Percentiles rank a stretch among this genome's conserved stretches.
phyloP scores from a whole-genome alignment of 2,888 invertebrate species.

The Onthophagus sagittarius region DNA sequence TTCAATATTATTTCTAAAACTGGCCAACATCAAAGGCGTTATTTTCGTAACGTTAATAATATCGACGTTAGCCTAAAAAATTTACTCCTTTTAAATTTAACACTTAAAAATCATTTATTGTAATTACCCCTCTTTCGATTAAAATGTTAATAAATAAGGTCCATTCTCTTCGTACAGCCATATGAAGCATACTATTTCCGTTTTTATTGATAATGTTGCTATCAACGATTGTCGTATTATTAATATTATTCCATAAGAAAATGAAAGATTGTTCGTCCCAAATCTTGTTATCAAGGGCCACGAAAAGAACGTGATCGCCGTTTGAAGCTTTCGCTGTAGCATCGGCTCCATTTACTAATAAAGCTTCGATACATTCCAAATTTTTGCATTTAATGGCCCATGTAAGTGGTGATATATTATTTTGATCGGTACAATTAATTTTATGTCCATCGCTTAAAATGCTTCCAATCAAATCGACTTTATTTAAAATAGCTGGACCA shows the following conservation, averaged over 20 bases:
- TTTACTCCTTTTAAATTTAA: background rate
- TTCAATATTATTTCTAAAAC: slow-evolving; percentile 40
- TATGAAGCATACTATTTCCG: slow-evolving; percentile 45
- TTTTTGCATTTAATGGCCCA: slow-evolving; percentile 46
- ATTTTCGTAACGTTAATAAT: slow-evolving; percentile 41
- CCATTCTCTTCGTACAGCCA: slow-evolving; percentile 47
- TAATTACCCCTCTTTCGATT: slow-evolving; percentile 35
- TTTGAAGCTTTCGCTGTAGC: slow-evolving; percentile 38
- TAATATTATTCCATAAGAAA: slow-evolving; percentile 42
- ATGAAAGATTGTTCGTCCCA: slow-evolving; percentile 48
- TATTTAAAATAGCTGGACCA: slow-evolving; percentile 43
- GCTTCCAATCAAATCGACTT: slow-evolving; percentile 39
- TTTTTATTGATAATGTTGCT: slow-evolving; percentile 42
- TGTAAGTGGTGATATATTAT: slow-evolving; percentile 43
- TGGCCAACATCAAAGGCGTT: slow-evolving; percentile 46
- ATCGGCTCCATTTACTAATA: slow-evolving; percentile 45
- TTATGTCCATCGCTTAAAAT: slow-evolving; percentile 41
- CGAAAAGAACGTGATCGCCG: slow-evolving; percentile 43
- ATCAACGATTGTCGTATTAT: slow-evolving; percentile 35
- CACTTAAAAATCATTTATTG: background rate
- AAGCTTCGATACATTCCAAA: slow-evolving; percentile 42
- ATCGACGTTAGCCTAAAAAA: slow-evolving; percentile 37
- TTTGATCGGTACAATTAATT: slow-evolving; percentile 41
- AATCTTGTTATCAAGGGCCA: slow-evolving; percentile 42
- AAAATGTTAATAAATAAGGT: slow-evolving; percentile 39